Conservation (phyloP, 2,797 vertebrate genomes). For the Vultur gryphus region DNA sequence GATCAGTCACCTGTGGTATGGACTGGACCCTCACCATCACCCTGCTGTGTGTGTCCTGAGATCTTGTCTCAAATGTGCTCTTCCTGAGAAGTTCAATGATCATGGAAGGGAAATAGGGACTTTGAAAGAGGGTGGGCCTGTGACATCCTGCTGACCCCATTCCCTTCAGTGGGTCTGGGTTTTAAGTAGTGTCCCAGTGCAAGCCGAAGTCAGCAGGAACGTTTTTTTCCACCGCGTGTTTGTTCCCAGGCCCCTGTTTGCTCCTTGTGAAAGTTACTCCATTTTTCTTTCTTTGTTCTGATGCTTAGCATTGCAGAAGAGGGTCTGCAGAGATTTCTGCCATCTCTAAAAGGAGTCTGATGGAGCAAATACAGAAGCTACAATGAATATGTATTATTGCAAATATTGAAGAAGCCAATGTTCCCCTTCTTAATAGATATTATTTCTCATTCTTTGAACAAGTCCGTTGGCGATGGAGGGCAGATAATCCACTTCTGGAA, state of each 20-base stretch:
- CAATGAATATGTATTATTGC: slow-evolving; percentile 9
- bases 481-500: slow-evolving; percentile 1
- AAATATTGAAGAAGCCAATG: slow-evolving; percentile 3
- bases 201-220: neutral
- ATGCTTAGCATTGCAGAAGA: neutral
- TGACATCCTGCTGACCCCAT: neutral
- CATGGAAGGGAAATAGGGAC: neutral
- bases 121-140: neutral
- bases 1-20: too few relatives aligned
- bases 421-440: neutral
- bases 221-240: neutral
- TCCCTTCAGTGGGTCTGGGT: neutral
- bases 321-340: neutral
- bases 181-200: neutral
- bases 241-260: neutral
- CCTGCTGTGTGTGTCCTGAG: neutral
- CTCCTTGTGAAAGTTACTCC: neutral
- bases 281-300: neutral
- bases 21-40: neutral
- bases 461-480: neutral
- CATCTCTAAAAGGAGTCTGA: neutral
- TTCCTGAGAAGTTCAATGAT: neutral
- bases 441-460: slow-evolving; percentile 21
- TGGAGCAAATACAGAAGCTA: neutral
- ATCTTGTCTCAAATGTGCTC: neutral